Evolutionary conservation across 2,797 vertebrate species (phyloP).

Genomic region (Cossypha niveicapilla): DNA sequence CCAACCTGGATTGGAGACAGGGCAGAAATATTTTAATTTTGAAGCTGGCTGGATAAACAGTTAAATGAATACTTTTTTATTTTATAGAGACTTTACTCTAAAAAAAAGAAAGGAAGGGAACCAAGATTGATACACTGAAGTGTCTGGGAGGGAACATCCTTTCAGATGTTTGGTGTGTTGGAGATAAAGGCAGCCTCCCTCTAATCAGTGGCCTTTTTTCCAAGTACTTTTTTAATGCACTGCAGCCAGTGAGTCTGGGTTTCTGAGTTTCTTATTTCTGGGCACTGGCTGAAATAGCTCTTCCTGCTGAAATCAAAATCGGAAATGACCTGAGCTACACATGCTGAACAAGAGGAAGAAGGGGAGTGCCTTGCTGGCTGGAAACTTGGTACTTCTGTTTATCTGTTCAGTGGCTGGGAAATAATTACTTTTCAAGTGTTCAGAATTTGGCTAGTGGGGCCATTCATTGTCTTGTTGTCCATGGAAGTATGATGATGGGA

Average conservation of each 20-base stretch:
- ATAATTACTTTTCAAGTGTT: not conserved
- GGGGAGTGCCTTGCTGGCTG: constrained; percentile 15
- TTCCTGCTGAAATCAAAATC: constrained; percentile 9
- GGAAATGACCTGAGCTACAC: constrained; percentile 30
- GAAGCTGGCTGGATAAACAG: not conserved
- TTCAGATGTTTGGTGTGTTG: not conserved
- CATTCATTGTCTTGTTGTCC: not conserved
- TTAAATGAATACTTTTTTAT: not conserved
- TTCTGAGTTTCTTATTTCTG: constrained; percentile 26
- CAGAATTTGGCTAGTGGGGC: not conserved
- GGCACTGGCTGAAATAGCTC: not conserved
- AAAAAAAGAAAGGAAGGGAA: not conserved
- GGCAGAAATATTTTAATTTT: constrained; percentile 21
- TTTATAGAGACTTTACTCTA: not conserved
- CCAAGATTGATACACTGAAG: not conserved
- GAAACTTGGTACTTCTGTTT: constrained; percentile 9
- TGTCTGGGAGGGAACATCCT: constrained; percentile 60
- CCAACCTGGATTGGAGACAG: not conserved
- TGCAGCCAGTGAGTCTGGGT: constrained; percentile 10
- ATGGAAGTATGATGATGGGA: not conserved
- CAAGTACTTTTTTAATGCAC: not conserved
- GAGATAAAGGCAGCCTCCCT: constrained; percentile 59
- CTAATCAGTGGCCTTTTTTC: constrained; percentile 40
- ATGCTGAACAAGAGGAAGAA: not conserved
- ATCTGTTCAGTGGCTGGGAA: constrained; percentile 7